Base-by-base conservation (phyloP, 2,888 invertebrate species). In the Drosophila bunnanda region DNA sequence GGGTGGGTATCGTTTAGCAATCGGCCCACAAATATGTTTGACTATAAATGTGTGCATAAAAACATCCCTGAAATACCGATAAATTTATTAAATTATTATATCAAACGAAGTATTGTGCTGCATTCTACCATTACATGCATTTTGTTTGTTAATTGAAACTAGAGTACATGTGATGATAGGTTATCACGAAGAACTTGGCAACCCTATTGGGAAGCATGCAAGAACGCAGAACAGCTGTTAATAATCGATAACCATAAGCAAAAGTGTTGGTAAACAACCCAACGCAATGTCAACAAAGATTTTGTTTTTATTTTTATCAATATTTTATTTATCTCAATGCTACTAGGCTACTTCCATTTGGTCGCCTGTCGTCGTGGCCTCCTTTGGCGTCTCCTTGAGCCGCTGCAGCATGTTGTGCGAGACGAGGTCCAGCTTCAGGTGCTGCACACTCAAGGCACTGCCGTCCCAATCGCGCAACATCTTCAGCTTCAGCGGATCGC, bases 381-480 rank as follows among this genome's bases (percentile, higher is more conserved):
- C 43, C 15, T 20, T 30, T 2, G 44, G 3, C 15, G 50, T 17
- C 22, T 77, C 75, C 65, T 90, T 90, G 0, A 91, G 58, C 4
- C 88, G 78, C 50, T 90, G 81, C 39, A 92, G 66, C 84, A 90
- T 88, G 30, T 88, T 88, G 20, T 88, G 76, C 0, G 92, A 92
- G 13, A 93, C 88, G 53, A 92, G 77, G 72, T 91, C 92, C 0
- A 92, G 58, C 65, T 92, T 92, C 1, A 93, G 68, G 69, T 93
- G 93, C 57, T 93, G 93, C 13, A 93, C 91, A 74, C 90, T 92
- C 20, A 92, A 77, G 0, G 92, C 90, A 77, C 90, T 92, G 44
- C 92, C 92, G 87, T 93, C 92, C 93, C 93, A 93, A 20, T 91
- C 89, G 4, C 89, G 64, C 0, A 93, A 79, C 10, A 89, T 71